Conservation (phyloP, 2,797 vertebrate genomes). For the Clarias fuscus region DNA sequence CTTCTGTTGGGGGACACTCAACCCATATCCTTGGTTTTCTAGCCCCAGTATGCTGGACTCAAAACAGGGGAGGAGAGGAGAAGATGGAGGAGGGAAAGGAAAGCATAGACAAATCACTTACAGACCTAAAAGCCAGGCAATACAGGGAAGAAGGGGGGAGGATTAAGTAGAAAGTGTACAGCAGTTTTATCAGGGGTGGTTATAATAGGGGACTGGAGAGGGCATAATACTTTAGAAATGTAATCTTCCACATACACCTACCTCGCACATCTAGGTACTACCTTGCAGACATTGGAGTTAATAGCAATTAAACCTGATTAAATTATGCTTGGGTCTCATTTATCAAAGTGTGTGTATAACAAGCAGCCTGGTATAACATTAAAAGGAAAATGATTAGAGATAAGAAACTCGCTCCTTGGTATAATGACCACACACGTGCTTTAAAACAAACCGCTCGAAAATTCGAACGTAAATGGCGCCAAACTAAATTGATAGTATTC, state of each 20-base stretch:
- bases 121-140: constrained; percentile 42
- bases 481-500: too few species aligned
- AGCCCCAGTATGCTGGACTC: constrained; percentile 41
- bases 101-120: constrained; percentile 62
- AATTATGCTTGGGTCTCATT: background rate
- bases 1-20: constrained; percentile 27
- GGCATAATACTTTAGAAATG: background rate
- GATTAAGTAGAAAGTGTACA: background rate
- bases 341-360: background rate
- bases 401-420: too few species aligned
- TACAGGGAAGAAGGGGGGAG: constrained; percentile 9
- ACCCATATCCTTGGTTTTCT: constrained; percentile 43
- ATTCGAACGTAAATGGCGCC: too few species aligned
- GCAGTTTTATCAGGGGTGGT: background rate
- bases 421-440: too few species aligned
- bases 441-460: too few species aligned
- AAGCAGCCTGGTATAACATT: background rate
- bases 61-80: constrained; percentile 42
- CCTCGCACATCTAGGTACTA: background rate
- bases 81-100: constrained; percentile 48
- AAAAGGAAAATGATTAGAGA: too few species aligned
- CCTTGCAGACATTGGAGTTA: background rate
- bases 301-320: background rate
- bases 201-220: too few species aligned
- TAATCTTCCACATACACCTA: too few species aligned